A percentile compares a stretch with the other conserved stretches of the same genome.
phyloP scores from a whole-genome alignment of 2,797 vertebrate species.

The Catostomus latipinnis region DNA sequence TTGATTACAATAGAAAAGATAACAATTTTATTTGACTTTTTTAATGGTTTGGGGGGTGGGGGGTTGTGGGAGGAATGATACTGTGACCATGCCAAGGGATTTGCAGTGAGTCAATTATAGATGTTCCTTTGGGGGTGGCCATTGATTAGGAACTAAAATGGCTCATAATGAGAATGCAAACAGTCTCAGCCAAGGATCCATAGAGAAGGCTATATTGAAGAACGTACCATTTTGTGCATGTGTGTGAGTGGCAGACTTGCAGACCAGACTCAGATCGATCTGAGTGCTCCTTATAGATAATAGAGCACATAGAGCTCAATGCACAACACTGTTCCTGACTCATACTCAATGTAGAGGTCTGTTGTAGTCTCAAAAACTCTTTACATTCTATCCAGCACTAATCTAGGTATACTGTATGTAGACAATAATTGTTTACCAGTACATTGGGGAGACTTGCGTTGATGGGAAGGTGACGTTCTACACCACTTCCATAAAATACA shows the following conservation, averaged over 20 bases:
- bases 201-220: not conserved
- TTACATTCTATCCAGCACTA: slow-evolving; percentile 5
- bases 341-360: not conserved
- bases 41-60: not conserved
- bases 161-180: slow-evolving; percentile 33
- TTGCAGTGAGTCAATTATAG: slow-evolving; percentile 39
- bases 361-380: not conserved
- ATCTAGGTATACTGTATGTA: not conserved
- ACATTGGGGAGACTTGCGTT: too few species aligned
- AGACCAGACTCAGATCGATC: not conserved
- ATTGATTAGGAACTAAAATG: slow-evolving; percentile 38
- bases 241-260: slow-evolving; percentile 7
- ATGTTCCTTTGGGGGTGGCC: slow-evolving; percentile 42
- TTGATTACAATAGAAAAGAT: not conserved
- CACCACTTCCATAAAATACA: too few species aligned
- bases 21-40: not conserved
- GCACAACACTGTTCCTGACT: not conserved
- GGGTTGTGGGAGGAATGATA: slow-evolving; percentile 19
- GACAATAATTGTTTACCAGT: not conserved
- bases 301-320: not conserved
- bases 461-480: too few species aligned
- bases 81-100: slow-evolving; percentile 23
- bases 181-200: slow-evolving; percentile 1
- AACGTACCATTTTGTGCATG: not conserved
- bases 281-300: slow-evolving; percentile 25